Conservation (phyloP, 2,797 vertebrate species). For the Spondyliosoma cantharus region DNA sequence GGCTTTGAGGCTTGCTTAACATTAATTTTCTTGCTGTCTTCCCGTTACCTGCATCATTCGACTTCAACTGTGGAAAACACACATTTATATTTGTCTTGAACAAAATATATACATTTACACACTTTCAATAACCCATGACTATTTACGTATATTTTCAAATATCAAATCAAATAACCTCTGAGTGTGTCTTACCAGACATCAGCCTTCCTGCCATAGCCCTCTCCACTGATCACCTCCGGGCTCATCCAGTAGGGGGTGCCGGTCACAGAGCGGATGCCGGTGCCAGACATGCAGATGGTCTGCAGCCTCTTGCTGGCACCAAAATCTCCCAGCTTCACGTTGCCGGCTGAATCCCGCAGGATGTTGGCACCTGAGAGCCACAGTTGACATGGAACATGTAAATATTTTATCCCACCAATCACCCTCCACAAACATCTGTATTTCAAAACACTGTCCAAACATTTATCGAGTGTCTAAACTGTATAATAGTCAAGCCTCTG, state of each 20-base stretch:
- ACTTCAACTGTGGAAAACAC: no score
- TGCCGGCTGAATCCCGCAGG: constrained; percentile 93
- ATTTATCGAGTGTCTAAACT: neutral
- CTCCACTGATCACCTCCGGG: constrained; percentile 98
- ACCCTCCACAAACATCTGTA: neutral
- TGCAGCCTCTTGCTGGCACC: constrained; percentile 98
- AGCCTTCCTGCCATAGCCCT: constrained; percentile 97
- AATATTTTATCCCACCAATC: constrained; percentile 19
- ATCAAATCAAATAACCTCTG: no score
- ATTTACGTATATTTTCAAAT: no score
- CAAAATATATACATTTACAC: no score
- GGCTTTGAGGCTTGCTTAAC: no score
- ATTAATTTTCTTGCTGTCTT: no score
- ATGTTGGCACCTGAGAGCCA: constrained; percentile 84
- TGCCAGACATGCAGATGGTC: constrained; percentile 98
- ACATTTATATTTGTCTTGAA: no score
- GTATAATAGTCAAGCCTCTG: neutral
- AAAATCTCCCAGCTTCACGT: constrained; percentile 98
- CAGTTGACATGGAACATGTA: constrained; percentile 2
- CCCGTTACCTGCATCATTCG: no score
- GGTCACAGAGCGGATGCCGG: constrained; percentile 94
- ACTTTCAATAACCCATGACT: no score
- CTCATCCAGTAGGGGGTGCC: constrained; percentile 99
- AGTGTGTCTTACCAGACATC: constrained; percentile 93
- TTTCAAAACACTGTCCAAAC: neutral